Conservation (phyloP, 2,113 vertebrate species). For the Hystrix brachyura region DNA sequence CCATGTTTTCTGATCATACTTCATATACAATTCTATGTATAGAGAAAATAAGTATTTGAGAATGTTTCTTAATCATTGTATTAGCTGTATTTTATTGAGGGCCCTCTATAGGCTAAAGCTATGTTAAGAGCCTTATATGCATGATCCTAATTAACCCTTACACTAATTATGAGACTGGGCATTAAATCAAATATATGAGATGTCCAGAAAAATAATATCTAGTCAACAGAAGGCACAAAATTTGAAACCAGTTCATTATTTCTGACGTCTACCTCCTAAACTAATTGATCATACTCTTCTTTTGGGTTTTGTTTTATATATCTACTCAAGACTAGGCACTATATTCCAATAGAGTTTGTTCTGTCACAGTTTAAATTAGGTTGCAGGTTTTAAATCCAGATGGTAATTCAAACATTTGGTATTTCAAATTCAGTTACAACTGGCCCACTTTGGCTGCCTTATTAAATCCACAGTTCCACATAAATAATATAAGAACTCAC, state of each 20-base stretch:
- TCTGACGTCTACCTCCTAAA: background rate
- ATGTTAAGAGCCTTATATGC: background rate
- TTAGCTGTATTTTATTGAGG: constrained; percentile 5
- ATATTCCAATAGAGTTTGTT: background rate
- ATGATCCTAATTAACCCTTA: background rate
- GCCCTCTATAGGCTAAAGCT: background rate
- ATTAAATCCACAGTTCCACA: background rate
- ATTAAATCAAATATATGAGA: background rate
- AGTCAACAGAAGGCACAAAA: background rate
- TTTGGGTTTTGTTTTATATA: background rate
- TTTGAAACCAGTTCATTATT: background rate
- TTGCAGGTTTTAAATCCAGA: background rate
- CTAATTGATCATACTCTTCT: background rate
- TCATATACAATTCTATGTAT: constrained; percentile 10
- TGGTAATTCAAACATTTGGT: constrained; percentile 21
- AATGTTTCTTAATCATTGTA: constrained; percentile 62
- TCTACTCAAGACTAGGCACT: background rate
- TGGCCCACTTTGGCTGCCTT: background rate
- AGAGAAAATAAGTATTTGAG: constrained; percentile 46
- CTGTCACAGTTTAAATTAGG: background rate
- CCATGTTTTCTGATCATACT: too few relatives aligned
- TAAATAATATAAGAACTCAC: background rate
- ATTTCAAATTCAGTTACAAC: background rate
- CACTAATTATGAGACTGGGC: background rate
- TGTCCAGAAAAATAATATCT: background rate